Conservation (phyloP, 2,113 vertebrate genomes). For the Cairina moschata region DNA sequence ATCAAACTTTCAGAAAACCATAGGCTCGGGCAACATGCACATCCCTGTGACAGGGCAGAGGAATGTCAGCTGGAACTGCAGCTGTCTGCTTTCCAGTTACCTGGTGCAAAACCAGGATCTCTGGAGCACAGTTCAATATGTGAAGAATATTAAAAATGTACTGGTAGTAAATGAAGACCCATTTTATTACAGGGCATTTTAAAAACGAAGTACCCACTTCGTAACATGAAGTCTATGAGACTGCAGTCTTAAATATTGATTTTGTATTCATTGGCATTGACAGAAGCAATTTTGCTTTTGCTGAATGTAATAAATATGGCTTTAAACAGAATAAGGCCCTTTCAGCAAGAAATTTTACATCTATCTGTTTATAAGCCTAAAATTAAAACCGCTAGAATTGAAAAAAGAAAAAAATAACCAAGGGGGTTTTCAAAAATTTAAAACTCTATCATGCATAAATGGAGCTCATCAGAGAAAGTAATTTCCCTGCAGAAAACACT, state of each 20-base stretch:
- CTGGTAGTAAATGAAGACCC: constrained; percentile 61
- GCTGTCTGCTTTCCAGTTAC: constrained; percentile 10
- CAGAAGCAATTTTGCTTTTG: constrained; percentile 67
- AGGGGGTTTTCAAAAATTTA: constrained; percentile 86
- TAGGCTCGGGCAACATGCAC: background rate
- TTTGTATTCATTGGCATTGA: constrained; percentile 72
- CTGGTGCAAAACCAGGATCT: background rate
- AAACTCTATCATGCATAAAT: constrained; percentile 86
- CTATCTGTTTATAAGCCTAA: constrained; percentile 78
- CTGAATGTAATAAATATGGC: constrained; percentile 70
- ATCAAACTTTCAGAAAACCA: background rate
- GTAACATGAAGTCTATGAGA: constrained; percentile 28
- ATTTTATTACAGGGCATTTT: constrained; percentile 57
- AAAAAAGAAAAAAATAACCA: constrained; percentile 81
- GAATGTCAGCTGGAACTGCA: background rate
- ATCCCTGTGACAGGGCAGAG: background rate
- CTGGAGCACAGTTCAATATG: background rate
- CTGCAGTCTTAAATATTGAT: constrained; percentile 74
- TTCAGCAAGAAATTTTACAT: constrained; percentile 77
- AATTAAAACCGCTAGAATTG: constrained; percentile 78
- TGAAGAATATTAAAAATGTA: constrained; percentile 52
- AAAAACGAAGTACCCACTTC: constrained; percentile 32
- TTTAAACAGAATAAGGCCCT: constrained; percentile 74
- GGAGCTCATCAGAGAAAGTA: constrained; percentile 83
- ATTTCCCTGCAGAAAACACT: constrained; percentile 86